Base-by-base conservation (phyloP, 2,113 vertebrate genomes). In the Barbus barbus region DNA sequence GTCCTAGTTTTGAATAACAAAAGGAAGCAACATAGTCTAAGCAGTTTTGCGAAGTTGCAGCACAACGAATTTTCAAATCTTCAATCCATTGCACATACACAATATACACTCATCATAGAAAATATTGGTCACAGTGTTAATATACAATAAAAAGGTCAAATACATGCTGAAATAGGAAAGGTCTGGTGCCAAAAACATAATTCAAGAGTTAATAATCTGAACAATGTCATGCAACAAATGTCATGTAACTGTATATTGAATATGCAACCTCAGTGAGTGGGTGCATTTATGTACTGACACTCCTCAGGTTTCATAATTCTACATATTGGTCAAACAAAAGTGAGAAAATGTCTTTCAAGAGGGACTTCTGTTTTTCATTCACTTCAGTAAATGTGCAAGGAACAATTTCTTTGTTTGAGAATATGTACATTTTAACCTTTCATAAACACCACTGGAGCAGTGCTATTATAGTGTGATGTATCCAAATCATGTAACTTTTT, bases 41-140 rank as follows among this genome's bases (percentile, higher is more conserved):
- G 81, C 58, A 69, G 73, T 69, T 87, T 84, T 87, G 71, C 81
- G 84, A 90, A 87, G 73, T 86, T 78, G 82, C 56, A 89, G 74
- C 89, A 91, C 85, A 91, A 77, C 82, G 72, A 84, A 90, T 90
- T 79, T 92, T 90, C 87, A 90, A 91, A 91, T 90, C 89, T 86
- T 90, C 78, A 87, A 86, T 83, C 67, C 89, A 91, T 89, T 92
- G 87, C 90, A 87, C 86, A 67, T 24, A 79, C 75, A 81, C 44
- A 81, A 56, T 81, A 31, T n/a, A 51, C 79, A 81, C 44, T 53
- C 28, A 71, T 24, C 26, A n/a, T 24, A 67, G 41, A 56, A 81
- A 81, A 81, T 71, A 71, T 56, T n/a, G 3, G 28, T 81, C 79
- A 81, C 79, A 81, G 79, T 81, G 65, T 81, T 38, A 71, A 81